These are phyloP conservation scores for Neogobius melanostomus DNA, from an alignment of 2,113 vertebrate species.

Conservation along the genomic window DNA sequence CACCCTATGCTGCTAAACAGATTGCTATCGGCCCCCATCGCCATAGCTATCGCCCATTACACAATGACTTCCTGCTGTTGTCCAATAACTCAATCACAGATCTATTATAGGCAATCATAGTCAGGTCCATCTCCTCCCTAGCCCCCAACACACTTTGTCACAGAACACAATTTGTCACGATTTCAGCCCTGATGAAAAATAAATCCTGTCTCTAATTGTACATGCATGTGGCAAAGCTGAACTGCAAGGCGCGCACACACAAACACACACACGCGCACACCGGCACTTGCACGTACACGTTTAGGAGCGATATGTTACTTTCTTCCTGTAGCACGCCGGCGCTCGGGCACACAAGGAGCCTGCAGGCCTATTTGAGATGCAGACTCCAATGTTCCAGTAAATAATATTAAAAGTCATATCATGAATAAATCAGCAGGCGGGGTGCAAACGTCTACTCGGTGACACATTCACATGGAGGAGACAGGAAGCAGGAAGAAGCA, in stretches of 20 bases:
- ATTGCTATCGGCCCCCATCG: slow-evolving; percentile 61
- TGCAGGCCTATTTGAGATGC: slow-evolving; percentile 71
- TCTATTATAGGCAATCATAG: slow-evolving; percentile 44
- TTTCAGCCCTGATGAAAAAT: slow-evolving; percentile 20
- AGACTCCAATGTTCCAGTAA: slow-evolving; percentile 71
- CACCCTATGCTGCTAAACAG: slow-evolving; percentile 67
- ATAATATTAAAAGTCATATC: slow-evolving; percentile 77
- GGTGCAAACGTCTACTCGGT: slow-evolving; percentile 47
- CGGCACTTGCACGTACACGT: slow-evolving; percentile 4
- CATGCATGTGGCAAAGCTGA: background rate
- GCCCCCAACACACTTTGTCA: slow-evolving; percentile 32
- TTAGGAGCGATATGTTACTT: slow-evolving; percentile 12
- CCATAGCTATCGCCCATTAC: slow-evolving; percentile 38
- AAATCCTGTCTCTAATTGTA: slow-evolving; percentile 23
- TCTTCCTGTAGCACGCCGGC: slow-evolving; percentile 26
- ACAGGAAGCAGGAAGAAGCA: slow-evolving; percentile 18
- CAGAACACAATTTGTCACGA: slow-evolving; percentile 43
- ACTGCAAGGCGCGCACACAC: background rate
- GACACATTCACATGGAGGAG: slow-evolving; percentile 56
- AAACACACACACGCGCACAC: background rate
- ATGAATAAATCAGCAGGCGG: slow-evolving; percentile 74
- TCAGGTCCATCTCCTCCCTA: slow-evolving; percentile 41
- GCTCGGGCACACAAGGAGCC: slow-evolving; percentile 52
- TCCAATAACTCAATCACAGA: slow-evolving; percentile 57
- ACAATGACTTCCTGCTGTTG: slow-evolving; percentile 56